These are phyloP conservation scores for Danio aesculapii DNA, from an alignment of 2,797 vertebrate genomes.

Conservation along the genomic window DNA sequence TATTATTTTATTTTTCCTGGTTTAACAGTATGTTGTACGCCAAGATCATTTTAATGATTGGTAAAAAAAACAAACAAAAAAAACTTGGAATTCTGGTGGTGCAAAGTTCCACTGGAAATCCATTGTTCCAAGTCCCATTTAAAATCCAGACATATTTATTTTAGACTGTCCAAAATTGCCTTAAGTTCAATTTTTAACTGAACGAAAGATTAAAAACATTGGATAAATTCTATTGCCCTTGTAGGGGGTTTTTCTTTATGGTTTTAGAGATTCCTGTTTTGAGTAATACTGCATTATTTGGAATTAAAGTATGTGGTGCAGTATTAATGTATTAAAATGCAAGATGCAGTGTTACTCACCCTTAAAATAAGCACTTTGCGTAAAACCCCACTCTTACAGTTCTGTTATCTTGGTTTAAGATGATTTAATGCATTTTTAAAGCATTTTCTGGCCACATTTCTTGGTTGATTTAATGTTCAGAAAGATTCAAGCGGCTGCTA, in stretches of 20 bases:
- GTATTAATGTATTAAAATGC: conserved; percentile 76
- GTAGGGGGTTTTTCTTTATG: conserved; percentile 59
- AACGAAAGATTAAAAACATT: conserved; percentile 53
- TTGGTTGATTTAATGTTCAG: conserved; percentile 41
- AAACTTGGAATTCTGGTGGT: conserved; percentile 42
- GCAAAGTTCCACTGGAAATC: conserved; percentile 57
- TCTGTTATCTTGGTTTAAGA: conserved; percentile 80
- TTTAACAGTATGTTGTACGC: conserved; percentile 53
- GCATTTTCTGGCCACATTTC: conserved; percentile 58
- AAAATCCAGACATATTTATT: conserved; percentile 65
- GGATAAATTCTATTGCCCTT: conserved; percentile 53
- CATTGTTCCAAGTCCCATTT: conserved; percentile 39
- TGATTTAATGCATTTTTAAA: conserved; percentile 73
- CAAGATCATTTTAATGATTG: conserved; percentile 64
- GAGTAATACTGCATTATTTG: conserved; percentile 63
- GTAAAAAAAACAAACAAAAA: conserved; percentile 58
- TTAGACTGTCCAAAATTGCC: conserved; percentile 63
- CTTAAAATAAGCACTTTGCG: conserved; percentile 77
- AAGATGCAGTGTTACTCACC: conserved; percentile 83
- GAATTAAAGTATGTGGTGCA: conserved; percentile 63
- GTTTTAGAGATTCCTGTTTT: conserved; percentile 63
- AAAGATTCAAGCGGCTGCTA: conserved; percentile 25
- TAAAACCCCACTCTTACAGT: conserved; percentile 84
- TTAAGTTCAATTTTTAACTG: conserved; percentile 75
- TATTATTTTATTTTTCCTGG: conserved; percentile 54